These are phyloP conservation scores for Melanaphis sacchari DNA, from an alignment of 1,140 invertebrate genomes.

Conservation along the genomic window DNA sequence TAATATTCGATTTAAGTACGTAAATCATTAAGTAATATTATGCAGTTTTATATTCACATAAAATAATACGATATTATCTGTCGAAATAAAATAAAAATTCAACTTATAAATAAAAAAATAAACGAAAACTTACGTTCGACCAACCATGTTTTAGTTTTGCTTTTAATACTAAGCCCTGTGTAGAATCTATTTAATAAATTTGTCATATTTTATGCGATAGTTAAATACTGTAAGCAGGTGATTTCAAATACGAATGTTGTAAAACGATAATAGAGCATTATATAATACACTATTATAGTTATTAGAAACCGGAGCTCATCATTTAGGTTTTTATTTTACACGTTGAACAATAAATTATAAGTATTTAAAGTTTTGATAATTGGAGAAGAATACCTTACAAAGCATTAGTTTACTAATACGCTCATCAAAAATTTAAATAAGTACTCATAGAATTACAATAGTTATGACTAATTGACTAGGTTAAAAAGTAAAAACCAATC, in stretches of 20 bases:
- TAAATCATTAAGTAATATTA: slow-evolving; percentile 57
- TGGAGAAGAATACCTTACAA: no score
- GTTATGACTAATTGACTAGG: background rate
- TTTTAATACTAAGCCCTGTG: background rate
- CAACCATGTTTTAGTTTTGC: background rate
- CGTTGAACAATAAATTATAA: no score
- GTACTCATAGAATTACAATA: background rate
- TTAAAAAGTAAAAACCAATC: background rate
- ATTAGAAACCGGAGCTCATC: background rate
- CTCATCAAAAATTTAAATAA: background rate
- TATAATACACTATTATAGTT: background rate
- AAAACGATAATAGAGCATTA: background rate
- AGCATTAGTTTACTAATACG: no score
- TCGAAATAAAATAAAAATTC: background rate
- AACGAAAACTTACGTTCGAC: background rate
- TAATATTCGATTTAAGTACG: slow-evolving; percentile 78
- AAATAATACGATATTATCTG: background rate
- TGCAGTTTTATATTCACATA: background rate
- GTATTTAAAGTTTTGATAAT: no score
- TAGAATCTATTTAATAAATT: background rate
- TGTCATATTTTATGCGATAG: background rate
- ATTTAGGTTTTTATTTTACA: no score
- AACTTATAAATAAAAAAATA: background rate
- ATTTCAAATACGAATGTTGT: background rate
- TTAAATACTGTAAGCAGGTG: no score